Percentiles rank a stretch among this genome's conserved stretches.
phyloP scores from a whole-genome alignment of 2,113 vertebrate genomes.

The Pelmatolapia mariae region DNA sequence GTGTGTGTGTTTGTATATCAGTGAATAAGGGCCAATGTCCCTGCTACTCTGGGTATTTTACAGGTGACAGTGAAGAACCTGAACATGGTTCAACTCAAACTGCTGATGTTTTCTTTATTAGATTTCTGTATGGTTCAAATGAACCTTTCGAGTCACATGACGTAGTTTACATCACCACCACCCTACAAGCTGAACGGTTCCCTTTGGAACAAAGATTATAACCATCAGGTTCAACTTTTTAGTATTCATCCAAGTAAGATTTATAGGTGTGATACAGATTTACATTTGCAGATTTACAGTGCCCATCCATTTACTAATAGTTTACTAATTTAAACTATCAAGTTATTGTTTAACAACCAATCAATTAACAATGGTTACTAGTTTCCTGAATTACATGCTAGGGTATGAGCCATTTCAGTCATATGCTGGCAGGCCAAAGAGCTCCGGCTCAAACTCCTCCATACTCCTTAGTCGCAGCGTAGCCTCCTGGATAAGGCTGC shows the following conservation, averaged over 20 bases:
- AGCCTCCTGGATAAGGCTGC: slow-evolving; percentile 69
- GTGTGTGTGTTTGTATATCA: neutral
- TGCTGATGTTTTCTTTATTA: neutral
- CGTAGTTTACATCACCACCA: neutral
- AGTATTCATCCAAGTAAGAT: neutral
- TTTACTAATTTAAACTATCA: neutral
- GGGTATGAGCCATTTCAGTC: slow-evolving; percentile 39
- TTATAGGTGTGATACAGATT: neutral
- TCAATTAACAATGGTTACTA: neutral
- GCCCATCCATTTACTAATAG: neutral
- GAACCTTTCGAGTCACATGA: neutral
- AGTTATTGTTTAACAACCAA: neutral
- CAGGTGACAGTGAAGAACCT: neutral
- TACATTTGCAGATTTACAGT: neutral
- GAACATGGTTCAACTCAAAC: neutral
- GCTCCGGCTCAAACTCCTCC: slow-evolving; percentile 80
- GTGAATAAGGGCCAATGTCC: neutral
- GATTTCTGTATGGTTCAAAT: neutral
- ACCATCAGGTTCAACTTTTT: neutral
- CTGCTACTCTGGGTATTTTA: neutral
- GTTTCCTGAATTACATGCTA: neutral
- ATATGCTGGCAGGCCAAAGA: slow-evolving; percentile 84
- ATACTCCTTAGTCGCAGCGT: slow-evolving; percentile 79
- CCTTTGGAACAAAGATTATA: neutral
- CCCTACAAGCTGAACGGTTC: neutral